These are phyloP conservation scores for Epistrophe eligans DNA, from an alignment of 2,888 invertebrate species.

Conservation along the genomic window DNA sequence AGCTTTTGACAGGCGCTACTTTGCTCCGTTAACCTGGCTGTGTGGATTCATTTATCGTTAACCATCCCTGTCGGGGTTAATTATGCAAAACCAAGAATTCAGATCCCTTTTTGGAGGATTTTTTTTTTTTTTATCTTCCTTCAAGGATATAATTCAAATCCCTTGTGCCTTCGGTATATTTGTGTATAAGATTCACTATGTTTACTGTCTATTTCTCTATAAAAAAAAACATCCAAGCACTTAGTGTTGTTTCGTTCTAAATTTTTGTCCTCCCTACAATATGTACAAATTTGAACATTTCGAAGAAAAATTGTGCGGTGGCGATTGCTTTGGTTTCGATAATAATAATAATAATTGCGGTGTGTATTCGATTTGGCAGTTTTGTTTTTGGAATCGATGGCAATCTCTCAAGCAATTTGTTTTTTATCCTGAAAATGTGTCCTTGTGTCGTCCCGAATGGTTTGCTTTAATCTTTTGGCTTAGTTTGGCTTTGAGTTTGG, in stretches of 20 bases:
- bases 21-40: conserved; percentile 18
- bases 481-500: conserved; percentile 76
- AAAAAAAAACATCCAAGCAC: background rate
- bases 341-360: conserved; percentile 76
- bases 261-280: conserved; percentile 10
- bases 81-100: conserved; percentile 38
- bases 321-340: conserved; percentile 70
- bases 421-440: conserved; percentile 35
- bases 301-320: conserved; percentile 76
- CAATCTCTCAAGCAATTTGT: conserved; percentile 66
- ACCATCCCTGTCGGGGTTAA: conserved; percentile 42
- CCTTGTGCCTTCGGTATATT: background rate
- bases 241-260: conserved; percentile 49
- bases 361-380: conserved; percentile 79
- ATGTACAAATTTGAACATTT: conserved; percentile 78
- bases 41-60: conserved; percentile 3
- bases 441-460: conserved; percentile 77
- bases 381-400: conserved; percentile 74
- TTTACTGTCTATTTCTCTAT: background rate
- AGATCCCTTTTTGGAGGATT: background rate
- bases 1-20: conserved; percentile 42
- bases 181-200: background rate
- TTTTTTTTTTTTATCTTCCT: background rate
- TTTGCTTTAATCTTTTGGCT: conserved; percentile 79
- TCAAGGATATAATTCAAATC: conserved; percentile 30